Evolutionary conservation across 2,797 vertebrate species (phyloP), one percentile per base, ranked within the genome.

Genomic region (Heteromormyrus szaboi): DNA sequence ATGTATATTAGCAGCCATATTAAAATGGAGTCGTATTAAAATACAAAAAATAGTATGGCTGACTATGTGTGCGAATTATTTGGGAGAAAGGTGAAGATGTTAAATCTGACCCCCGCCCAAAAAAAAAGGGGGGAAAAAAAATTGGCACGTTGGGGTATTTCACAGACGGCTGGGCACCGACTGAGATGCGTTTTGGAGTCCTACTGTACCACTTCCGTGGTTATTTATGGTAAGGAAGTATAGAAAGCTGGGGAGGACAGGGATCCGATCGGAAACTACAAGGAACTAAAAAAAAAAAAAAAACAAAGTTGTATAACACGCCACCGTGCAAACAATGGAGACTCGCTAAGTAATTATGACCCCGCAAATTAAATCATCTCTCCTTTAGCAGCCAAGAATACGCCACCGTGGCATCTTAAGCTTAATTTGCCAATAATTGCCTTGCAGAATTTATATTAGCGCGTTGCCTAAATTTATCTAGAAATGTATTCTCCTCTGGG

Each of bases 191-290:
- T 83, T 84, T 85, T 62, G 53, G 88, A 83, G 37, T 59, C 76
- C 88, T 50, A 19, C 22, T 62, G 44, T 37, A 65, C 37, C 54
- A 56, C 88, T 85, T 62, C 88, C 54, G 22, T 88, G 29, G 81
- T 86, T 89, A 86, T 89, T 85, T 89, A 68, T 89, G 56, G 88
- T 51, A 89, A 86, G 62, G 79, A 88, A 51, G 81, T 85, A 85
- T 85, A 68, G 5, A 86, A 72, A 72, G 33, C 83, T 41, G 4
- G 54, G 48, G 7, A 86, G 44, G 33, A 54, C 25, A 22, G 25
- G 59, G 41, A 89, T 44, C 48, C 29, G 76, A 53, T 86, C 41
- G 37, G 88, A 17, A 19, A 25, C 37, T 53, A n/a, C 81, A 85
- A 51, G 48, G 59, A 76, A 86, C 12, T 51, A 53, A 44, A 46